Percentiles rank a stretch among this genome's conserved stretches.
phyloP scores from a whole-genome alignment of 2,113 vertebrate species.

The Dissostichus mawsoni region DNA sequence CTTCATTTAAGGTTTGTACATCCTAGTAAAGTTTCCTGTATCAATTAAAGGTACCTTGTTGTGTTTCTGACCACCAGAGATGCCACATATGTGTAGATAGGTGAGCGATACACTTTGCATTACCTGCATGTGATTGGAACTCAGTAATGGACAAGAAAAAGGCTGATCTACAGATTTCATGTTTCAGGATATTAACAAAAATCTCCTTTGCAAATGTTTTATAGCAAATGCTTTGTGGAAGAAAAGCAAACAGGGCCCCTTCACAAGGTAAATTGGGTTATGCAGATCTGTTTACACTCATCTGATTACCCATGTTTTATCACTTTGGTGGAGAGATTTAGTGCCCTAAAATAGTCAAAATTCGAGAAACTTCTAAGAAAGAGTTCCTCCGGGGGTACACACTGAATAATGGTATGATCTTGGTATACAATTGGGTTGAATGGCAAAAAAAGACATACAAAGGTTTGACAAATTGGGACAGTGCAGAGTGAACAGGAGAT shows the following conservation, averaged over 20 bases:
- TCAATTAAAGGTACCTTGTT: not conserved
- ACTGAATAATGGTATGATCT: not conserved
- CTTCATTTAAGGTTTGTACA: not conserved
- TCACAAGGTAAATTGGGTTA: not conserved
- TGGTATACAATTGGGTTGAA: not conserved
- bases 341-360: not conserved
- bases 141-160: not conserved
- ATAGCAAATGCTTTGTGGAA: not conserved
- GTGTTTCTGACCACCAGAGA: slow-evolving; percentile 3
- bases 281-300: not conserved
- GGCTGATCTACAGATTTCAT: not conserved
- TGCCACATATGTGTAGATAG: not conserved
- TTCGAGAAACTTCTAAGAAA: not conserved
- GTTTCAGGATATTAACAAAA: not conserved
- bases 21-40: not conserved
- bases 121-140: not conserved
- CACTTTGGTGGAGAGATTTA: not conserved
- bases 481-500: not conserved
- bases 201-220: not conserved
- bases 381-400: not conserved
- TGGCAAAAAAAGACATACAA: not conserved
- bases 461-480: not conserved
- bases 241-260: not conserved
- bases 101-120: not conserved
- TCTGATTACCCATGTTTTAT: not conserved